phyloP scores from a whole-genome alignment of 2,113 vertebrate genomes.

The Callipepla californica region DNA sequence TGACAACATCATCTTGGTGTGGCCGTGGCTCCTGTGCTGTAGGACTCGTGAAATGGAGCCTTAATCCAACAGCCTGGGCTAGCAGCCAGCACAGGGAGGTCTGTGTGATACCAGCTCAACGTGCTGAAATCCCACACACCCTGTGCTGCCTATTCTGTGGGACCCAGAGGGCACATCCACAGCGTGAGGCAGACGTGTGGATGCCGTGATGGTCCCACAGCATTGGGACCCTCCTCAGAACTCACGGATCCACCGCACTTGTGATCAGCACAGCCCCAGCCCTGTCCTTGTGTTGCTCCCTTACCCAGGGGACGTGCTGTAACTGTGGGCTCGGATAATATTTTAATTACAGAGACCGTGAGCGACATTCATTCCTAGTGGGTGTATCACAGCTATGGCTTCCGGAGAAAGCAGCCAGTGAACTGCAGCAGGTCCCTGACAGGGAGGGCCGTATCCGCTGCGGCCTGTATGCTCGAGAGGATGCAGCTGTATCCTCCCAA shows the following conservation, averaged over 20 bases:
- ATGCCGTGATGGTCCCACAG: not conserved
- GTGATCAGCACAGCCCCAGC: not conserved
- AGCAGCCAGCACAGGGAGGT: not conserved
- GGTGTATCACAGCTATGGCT: not conserved
- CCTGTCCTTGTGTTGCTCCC: not conserved
- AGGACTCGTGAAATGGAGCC: not conserved
- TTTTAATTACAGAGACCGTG: not conserved
- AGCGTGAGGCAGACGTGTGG: not conserved
- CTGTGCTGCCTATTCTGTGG: not conserved
- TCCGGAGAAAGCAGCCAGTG: constrained; percentile 36
- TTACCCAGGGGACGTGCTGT: not conserved
- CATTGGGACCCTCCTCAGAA: not conserved
- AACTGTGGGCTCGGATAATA: not conserved
- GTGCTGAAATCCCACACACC: not conserved
- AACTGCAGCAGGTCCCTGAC: constrained; percentile 22
- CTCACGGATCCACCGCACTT: not conserved
- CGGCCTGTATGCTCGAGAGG: not conserved
- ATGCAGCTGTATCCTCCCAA: constrained; percentile 72
- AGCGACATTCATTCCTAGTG: not conserved
- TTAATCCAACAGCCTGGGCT: not conserved
- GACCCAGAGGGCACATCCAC: not conserved
- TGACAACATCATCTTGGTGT: not conserved
- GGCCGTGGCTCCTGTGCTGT: not conserved
- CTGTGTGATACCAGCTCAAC: rapidly evolving
- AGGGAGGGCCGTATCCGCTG: constrained; percentile 5